Conservation (phyloP, 2,888 invertebrate genomes). For the Eutolmus rufibarbis region DNA sequence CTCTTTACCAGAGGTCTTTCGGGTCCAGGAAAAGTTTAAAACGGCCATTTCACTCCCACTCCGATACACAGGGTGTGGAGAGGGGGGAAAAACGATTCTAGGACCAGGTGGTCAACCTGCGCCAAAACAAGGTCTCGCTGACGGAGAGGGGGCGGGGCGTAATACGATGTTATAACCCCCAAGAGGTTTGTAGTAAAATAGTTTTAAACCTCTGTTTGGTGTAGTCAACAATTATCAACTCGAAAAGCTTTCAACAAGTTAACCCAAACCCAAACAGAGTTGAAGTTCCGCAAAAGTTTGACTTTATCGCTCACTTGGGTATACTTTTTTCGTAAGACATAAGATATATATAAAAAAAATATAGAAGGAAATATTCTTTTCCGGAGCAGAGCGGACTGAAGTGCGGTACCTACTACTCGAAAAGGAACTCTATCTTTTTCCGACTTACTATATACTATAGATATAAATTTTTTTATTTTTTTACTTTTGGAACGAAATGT, state of each 20-base stretch:
- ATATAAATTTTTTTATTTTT: neutral
- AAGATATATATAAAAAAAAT: neutral
- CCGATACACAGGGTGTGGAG: neutral
- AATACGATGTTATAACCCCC: slow-evolving; percentile 2
- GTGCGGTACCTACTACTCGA: neutral
- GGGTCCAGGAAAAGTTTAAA: neutral
- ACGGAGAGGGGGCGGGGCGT: neutral
- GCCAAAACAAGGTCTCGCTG: neutral
- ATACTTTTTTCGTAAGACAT: slow-evolving; percentile 8
- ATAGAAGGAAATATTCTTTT: neutral
- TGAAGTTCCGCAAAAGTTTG: slow-evolving; percentile 9
- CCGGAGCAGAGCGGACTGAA: neutral
- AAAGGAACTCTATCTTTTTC: slow-evolving; percentile 6
- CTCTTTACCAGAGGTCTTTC: neutral
- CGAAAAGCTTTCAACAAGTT: slow-evolving; percentile 40
- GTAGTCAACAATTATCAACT: slow-evolving; percentile 38
- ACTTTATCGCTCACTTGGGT: slow-evolving; percentile 40
- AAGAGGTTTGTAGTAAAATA: slow-evolving; percentile 21
- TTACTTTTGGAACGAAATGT: neutral
- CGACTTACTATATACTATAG: neutral
- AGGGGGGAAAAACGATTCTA: neutral
- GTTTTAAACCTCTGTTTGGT: slow-evolving; percentile 39
- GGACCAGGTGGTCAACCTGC: neutral
- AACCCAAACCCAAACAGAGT: slow-evolving; percentile 24
- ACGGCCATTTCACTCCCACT: neutral